Evolutionary conservation across 2,797 vertebrate genomes (phyloP), one percentile per base, ranked within the genome.

Genomic region (Loriculus beryllinus): DNA sequence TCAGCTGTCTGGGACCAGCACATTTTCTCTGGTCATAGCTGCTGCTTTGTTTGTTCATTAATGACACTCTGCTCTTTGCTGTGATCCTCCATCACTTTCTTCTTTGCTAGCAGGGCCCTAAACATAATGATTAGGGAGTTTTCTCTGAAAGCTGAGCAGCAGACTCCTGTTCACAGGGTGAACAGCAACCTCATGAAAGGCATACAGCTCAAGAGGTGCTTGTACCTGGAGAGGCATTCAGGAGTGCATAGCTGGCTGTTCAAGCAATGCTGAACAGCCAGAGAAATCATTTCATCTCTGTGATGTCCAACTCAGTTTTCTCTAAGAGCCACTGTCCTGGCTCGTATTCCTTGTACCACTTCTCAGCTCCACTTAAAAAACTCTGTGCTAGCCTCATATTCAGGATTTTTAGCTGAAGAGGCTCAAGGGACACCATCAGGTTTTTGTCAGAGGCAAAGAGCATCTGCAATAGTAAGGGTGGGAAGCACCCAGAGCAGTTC

Each of bases 161-260:
- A 78, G 76, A 22, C 26, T 76, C 29, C 1, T 31, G 20, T 57
- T 80, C 59, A 33, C 68, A 57, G 43, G 47, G 23, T 59, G 51
- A 81, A 49, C 70, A 93, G 63, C 48, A 84, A 83, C n/a, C 69
- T 86, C 56, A 16, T 37, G 52, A 76, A 80, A 74, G 84, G 59
- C 90, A 86, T 47, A 59, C 81, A 88, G 70, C 92, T 92, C 74
- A 70, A 95, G 93, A 93, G 82, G 86, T 90, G 63, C 90, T 95
- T 90, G 56, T 90, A 84, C 83, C 77, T 94, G 81, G 90, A 93
- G 88, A 93, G 77, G 60, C 39, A 76, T 68, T 89, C 77, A 79
- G 85, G 40, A 93, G 54, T 4, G 3, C 56, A 13, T 23, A 48
- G 74, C 59, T 81, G 72, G 25, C 77, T 92, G 42, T 25, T 86